A percentile compares a stretch with the other conserved stretches of the same genome.
phyloP scores from a whole-genome alignment of 2,888 invertebrate species.

The Byasa hedistus region DNA sequence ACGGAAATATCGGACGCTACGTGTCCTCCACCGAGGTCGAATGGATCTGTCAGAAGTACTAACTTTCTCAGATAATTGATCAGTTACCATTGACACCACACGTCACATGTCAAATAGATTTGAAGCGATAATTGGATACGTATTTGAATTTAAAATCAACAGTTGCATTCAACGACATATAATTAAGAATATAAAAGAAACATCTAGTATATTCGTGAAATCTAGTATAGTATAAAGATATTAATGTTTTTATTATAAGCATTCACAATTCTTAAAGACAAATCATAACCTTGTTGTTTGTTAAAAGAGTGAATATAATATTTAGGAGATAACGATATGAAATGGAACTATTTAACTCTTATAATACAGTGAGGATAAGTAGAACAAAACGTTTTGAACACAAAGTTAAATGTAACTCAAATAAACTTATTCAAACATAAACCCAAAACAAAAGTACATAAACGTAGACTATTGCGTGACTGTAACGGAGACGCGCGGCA shows the following conservation, averaged over 20 bases:
- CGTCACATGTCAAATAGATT: not conserved
- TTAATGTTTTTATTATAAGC: no score
- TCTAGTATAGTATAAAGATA: no score
- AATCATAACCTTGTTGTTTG: no score
- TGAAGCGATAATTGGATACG: not conserved
- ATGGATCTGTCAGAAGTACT: slow-evolving; percentile 20
- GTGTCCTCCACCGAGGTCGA: slow-evolving; percentile 32
- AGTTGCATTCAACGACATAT: no score
- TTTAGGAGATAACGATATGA: no score
- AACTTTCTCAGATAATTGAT: slow-evolving; percentile 19
- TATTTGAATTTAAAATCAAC: not conserved
- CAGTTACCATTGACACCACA: not conserved
- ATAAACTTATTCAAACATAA: not conserved
- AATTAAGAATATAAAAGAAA: no score
- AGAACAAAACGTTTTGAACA: no score
- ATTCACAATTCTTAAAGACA: no score
- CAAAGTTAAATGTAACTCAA: not conserved
- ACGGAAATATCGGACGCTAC: slow-evolving; percentile 21
- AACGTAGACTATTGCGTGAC: slow-evolving; percentile 21
- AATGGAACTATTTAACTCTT: no score
- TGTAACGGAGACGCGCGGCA: slow-evolving; percentile 16
- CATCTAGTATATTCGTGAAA: no score
- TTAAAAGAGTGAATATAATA: no score
- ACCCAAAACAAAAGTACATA: slow-evolving; percentile 5
- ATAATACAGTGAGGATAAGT: no score